A percentile compares a stretch with the other conserved stretches of the same genome.
Evolutionary conservation across 2,113 vertebrate species (phyloP).

Genomic region (Illadopsis cleaveri): DNA sequence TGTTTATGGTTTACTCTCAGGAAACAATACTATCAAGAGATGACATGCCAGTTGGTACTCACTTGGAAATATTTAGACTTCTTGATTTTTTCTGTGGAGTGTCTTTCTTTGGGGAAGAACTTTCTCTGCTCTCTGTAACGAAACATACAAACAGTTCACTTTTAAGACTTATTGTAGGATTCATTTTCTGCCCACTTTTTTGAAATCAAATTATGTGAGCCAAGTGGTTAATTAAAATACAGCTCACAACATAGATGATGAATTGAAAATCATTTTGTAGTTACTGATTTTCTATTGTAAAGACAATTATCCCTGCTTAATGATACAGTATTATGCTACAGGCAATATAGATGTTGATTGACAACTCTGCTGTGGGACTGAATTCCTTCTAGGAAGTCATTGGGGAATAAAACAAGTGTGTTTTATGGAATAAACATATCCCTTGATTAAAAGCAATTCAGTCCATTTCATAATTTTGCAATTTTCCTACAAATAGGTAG

Average conservation of each 20-base stretch:
- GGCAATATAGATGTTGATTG: background rate
- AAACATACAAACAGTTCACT: background rate
- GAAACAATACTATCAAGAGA: background rate
- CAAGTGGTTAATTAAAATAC: background rate
- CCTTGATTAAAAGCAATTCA: background rate
- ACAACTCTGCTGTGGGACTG: background rate
- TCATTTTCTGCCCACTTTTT: background rate
- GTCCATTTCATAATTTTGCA: background rate
- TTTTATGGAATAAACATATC: background rate
- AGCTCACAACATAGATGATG: background rate
- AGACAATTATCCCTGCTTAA: background rate
- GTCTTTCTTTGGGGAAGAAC: background rate
- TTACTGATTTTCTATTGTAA: constrained; percentile 13
- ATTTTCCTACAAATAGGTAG: background rate
- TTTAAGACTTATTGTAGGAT: background rate
- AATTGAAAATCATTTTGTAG: background rate
- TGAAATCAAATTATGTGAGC: background rate
- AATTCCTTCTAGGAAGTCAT: background rate
- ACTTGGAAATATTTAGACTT: background rate
- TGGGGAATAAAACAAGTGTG: background rate
- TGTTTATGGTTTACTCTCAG: background rate
- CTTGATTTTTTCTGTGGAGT: background rate
- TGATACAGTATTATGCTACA: background rate
- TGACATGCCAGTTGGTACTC: background rate
- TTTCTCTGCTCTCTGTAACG: background rate